phyloP scores from a whole-genome alignment of 2,797 vertebrate genomes.

The Oreochromis grahami region DNA sequence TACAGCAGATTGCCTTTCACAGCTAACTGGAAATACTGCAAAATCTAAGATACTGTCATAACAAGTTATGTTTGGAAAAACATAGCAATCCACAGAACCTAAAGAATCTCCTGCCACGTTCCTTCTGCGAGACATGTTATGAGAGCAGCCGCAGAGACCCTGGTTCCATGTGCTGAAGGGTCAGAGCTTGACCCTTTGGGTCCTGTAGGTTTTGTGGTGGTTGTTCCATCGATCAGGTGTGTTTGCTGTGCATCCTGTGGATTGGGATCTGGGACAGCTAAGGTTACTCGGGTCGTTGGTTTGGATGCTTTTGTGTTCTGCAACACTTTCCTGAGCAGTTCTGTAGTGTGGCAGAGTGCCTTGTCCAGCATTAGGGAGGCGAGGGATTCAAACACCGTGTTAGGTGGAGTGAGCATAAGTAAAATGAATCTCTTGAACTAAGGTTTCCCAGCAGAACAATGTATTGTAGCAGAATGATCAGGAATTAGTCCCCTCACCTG shows the following conservation, averaged over 20 bases:
- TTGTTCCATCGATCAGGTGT: background rate
- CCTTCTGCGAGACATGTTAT: background rate
- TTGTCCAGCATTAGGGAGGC: background rate
- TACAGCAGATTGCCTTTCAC: background rate
- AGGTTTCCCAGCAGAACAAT: background rate
- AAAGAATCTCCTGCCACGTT: background rate
- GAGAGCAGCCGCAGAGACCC: background rate
- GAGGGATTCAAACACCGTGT: background rate
- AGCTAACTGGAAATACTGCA: background rate
- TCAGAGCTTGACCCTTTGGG: background rate
- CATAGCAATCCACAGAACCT: background rate
- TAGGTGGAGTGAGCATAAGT: background rate
- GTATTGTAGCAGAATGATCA: background rate
- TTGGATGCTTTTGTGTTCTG: background rate
- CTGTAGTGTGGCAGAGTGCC: background rate
- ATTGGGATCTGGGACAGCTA: accelerated
- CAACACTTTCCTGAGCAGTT: background rate
- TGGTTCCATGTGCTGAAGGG: background rate
- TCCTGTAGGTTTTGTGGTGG: background rate
- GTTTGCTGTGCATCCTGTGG: background rate
- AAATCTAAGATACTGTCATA: background rate
- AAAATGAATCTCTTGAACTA: background rate
- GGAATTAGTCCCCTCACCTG: background rate
- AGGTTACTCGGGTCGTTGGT: background rate
- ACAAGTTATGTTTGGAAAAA: background rate